phyloP scores from a whole-genome alignment of 2,888 invertebrate genomes.

The Ryuthela nishihirai region DNA sequence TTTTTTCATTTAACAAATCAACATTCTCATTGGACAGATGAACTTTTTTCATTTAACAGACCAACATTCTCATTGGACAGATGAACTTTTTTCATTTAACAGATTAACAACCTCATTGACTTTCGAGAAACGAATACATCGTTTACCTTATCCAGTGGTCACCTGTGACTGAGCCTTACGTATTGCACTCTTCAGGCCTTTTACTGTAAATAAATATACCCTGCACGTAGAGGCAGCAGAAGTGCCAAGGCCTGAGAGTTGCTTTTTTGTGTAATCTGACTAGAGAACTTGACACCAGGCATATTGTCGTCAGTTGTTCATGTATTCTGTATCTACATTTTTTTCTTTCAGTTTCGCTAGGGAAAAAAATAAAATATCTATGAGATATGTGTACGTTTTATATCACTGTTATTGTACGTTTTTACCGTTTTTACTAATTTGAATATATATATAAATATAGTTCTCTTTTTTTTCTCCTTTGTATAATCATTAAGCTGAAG shows the following conservation, averaged over 20 bases:
- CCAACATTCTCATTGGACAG: too few species aligned
- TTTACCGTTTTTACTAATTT: conserved; percentile 36
- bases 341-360: conserved; percentile 26
- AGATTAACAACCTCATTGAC: too few species aligned
- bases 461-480: too few species aligned
- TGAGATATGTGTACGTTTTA: conserved; percentile 35
- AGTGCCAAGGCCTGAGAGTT: conserved; percentile 39
- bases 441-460: conserved; percentile 32
- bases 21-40: too few species aligned
- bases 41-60: too few species aligned
- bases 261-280: conserved; percentile 34
- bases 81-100: too few species aligned
- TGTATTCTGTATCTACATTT: conserved; percentile 31
- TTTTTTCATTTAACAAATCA: too few species aligned
- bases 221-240: conserved; percentile 40
- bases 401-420: conserved; percentile 37
- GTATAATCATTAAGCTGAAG: conserved; percentile 34
- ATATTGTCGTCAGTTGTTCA: conserved; percentile 30
- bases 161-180: conserved; percentile 36
- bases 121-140: too few species aligned
- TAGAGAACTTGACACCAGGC: conserved; percentile 32
- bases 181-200: conserved; percentile 36
- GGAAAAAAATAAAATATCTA: too few species aligned
- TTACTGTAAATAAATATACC: conserved; percentile 40
- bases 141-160: too few species aligned